phyloP scores from a whole-genome alignment of 2,888 invertebrate genomes.

The Deroplatys truncata region DNA sequence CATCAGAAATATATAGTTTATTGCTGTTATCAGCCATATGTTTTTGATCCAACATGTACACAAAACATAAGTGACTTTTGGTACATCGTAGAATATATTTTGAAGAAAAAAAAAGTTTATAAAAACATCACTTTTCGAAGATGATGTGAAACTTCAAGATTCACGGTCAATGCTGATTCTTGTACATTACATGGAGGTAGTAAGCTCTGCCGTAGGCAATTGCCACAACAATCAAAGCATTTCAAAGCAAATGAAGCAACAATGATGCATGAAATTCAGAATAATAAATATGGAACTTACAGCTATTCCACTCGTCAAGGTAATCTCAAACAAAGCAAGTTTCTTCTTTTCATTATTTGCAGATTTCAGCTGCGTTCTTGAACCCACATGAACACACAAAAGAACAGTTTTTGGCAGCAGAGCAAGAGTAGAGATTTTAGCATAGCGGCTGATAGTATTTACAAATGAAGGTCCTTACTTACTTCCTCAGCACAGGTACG shows the following conservation, averaged over 20 bases:
- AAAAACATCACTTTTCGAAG: too few species aligned
- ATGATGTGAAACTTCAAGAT: too few species aligned
- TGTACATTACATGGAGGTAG: too few species aligned
- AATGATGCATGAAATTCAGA: background rate
- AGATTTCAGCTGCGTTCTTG: background rate
- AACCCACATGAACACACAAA: background rate
- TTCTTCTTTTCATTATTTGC: background rate
- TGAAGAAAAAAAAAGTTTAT: too few species aligned
- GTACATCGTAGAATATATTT: too few species aligned
- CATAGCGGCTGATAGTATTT: background rate
- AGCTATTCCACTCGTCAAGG: background rate
- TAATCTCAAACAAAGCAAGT: background rate
- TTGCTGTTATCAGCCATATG: too few species aligned
- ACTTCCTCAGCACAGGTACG: background rate
- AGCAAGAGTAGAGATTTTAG: background rate
- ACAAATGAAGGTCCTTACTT: background rate
- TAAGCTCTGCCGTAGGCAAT: too few species aligned
- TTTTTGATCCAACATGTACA: too few species aligned
- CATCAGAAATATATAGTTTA: too few species aligned
- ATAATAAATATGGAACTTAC: background rate
- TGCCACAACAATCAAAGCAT: too few species aligned
- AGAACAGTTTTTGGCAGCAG: background rate
- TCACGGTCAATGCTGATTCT: too few species aligned
- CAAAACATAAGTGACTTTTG: too few species aligned
- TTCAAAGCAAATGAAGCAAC: background rate